Evolutionary conservation across 2,888 invertebrate genomes (phyloP), one percentile per base, ranked within the genome.

Genomic region (Nudaria mundana): DNA sequence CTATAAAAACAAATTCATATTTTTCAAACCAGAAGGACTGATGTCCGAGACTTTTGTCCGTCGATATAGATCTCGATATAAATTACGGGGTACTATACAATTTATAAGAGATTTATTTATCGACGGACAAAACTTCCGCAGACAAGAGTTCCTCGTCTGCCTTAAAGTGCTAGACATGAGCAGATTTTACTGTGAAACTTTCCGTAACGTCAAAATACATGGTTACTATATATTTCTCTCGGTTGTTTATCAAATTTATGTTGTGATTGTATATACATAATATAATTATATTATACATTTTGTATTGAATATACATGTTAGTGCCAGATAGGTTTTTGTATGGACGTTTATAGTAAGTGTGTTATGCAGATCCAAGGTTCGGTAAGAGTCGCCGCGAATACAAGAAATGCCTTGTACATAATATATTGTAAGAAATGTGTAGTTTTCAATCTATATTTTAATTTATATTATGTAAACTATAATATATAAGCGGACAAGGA

Each of bases 281-380:
- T 78, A 79, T 67, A 63, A 68, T 69, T 67, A 79, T 80, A 82
- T 77, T 86, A 85, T 87, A 87, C 84, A 83, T 87, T 87, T 87
- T 87, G 77, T 87, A 87, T 83, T 79, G 73, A 72, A 78, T 83
- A 86, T 87, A 87, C 87, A 86, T 84, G 79, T 81, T 85, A 86
- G 87, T 86, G 86, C 81, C 86, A 85, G 87, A 79, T 85, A 85
- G 81, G 79, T 71, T 84, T 83, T 86, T 87, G 83, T 86, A 85
- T 82, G 81, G 63, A 76, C 66, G 82, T 84, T 81, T 85, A 78
- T 75, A 72, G 60, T 73, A 60, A 65, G 61, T 35, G 56, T 32
- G 41, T 30, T 22, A 20, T 49, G 37, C 43, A 18, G 44, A 44
- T 31, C 24, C 24, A 31, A 35, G 47, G 32, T 31, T n/a, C 34